Conservation (phyloP, 64 coral and sea anemone genomes). For the Actinia equina region DNA sequence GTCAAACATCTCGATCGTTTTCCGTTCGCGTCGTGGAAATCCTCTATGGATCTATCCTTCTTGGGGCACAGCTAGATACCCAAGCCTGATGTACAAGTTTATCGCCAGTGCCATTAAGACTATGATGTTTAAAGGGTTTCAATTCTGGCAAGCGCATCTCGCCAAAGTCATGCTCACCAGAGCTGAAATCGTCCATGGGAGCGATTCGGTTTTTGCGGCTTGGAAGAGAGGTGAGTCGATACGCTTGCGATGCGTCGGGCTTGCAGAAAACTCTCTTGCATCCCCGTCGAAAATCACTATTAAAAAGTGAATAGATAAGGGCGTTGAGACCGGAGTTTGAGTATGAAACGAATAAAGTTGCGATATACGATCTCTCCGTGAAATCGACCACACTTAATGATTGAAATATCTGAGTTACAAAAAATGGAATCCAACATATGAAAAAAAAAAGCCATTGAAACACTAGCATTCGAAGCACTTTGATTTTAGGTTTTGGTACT, state of each 20-base stretch:
- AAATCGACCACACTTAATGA: conserved; percentile 23
- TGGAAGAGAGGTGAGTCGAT: conserved; percentile 59
- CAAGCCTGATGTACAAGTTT: conserved; percentile 51
- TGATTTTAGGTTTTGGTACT: conserved; percentile 84
- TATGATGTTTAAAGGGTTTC: conserved; percentile 77
- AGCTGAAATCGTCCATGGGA: conserved; percentile 73
- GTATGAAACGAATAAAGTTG: conserved; percentile 54
- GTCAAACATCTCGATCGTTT: background rate
- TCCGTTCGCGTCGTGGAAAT: background rate
- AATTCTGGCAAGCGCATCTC: conserved; percentile 81
- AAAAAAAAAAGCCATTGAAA: conserved; percentile 78
- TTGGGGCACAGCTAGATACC: background rate
- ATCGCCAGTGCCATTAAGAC: conserved; percentile 26
- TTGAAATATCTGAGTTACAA: conserved; percentile 38
- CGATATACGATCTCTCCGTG: conserved; percentile 28
- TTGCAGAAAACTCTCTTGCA: conserved; percentile 89
- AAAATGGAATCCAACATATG: conserved; percentile 64
- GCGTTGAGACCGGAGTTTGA: conserved; percentile 68
- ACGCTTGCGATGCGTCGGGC: conserved; percentile 91
- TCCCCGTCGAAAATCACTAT: conserved; percentile 86
- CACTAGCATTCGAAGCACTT: conserved; percentile 85
- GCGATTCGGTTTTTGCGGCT: conserved; percentile 81
- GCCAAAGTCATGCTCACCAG: conserved; percentile 62
- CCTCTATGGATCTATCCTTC: background rate
- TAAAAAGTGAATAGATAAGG: conserved; percentile 82